Percentiles rank a stretch among this genome's conserved stretches.
These are phyloP conservation scores for Montifringilla adamsi DNA, from an alignment of 2,113 vertebrate species.

Conservation along the genomic window DNA sequence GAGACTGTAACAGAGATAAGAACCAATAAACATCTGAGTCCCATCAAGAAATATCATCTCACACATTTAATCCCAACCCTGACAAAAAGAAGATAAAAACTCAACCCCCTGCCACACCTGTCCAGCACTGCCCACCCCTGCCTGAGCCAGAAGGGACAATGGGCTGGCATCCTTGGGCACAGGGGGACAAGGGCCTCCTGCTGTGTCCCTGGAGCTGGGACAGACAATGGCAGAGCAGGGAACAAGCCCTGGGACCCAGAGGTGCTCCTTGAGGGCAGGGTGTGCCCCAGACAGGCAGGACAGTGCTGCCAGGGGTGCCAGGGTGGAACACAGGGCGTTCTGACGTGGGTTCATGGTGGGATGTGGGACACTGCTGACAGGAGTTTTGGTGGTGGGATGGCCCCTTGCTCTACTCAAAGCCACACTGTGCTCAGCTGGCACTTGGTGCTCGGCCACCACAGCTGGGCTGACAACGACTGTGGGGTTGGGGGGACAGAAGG, in stretches of 20 bases:
- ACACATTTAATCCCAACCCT: too few species aligned
- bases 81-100: too few species aligned
- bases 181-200: background rate
- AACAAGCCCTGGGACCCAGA: background rate
- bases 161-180: background rate
- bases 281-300: background rate
- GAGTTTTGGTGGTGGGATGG: background rate
- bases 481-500: background rate
- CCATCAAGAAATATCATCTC: too few species aligned
- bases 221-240: background rate
- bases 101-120: background rate
- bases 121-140: background rate
- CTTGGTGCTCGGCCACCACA: background rate
- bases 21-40: too few species aligned
- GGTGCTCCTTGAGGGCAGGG: background rate
- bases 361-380: background rate
- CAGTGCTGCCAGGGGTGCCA: background rate
- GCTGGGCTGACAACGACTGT: background rate
- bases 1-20: too few species aligned
- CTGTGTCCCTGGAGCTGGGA: background rate
- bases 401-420: background rate
- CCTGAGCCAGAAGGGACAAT: background rate
- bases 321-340: accelerated
- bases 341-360: background rate
- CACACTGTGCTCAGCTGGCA: background rate